Conservation (phyloP, 2,797 vertebrate genomes). For the Chiroxiphia lanceolata region DNA sequence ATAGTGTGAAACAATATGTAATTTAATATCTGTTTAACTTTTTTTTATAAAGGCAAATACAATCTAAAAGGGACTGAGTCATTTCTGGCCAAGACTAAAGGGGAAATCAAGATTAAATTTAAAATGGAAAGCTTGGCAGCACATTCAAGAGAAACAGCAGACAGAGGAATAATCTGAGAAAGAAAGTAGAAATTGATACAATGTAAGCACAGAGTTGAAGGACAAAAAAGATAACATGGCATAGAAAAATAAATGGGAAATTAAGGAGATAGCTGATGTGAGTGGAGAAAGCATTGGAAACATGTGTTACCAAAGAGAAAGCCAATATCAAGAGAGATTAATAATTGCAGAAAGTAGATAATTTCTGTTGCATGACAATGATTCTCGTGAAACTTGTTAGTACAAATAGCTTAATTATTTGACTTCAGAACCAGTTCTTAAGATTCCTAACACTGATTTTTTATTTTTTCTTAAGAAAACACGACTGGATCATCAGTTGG, state of each 20-base stretch:
- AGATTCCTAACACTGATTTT: neutral
- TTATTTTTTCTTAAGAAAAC: neutral
- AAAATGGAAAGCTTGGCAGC: conserved; percentile 27
- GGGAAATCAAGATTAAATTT: conserved; percentile 16
- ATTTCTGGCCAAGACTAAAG: conserved; percentile 28
- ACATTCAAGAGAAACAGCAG: neutral
- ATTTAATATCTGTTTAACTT: conserved; percentile 10
- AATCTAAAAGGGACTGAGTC: neutral
- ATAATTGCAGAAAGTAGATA: neutral
- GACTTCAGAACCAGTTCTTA: neutral
- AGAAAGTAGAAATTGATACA: neutral
- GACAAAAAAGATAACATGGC: neutral
- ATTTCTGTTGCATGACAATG: neutral
- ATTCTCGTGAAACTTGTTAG: neutral
- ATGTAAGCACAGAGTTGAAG: neutral
- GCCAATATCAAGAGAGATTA: neutral
- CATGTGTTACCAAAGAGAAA: neutral
- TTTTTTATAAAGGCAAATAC: neutral
- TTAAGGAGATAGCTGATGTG: neutral
- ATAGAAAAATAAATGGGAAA: neutral
- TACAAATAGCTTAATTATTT: neutral
- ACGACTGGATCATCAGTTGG: neutral
- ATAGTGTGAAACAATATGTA: neutral
- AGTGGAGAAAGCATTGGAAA: neutral
- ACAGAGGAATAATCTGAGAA: neutral